phyloP scores from a whole-genome alignment of 1,140 invertebrate genomes.

The Charaxes varanes region DNA sequence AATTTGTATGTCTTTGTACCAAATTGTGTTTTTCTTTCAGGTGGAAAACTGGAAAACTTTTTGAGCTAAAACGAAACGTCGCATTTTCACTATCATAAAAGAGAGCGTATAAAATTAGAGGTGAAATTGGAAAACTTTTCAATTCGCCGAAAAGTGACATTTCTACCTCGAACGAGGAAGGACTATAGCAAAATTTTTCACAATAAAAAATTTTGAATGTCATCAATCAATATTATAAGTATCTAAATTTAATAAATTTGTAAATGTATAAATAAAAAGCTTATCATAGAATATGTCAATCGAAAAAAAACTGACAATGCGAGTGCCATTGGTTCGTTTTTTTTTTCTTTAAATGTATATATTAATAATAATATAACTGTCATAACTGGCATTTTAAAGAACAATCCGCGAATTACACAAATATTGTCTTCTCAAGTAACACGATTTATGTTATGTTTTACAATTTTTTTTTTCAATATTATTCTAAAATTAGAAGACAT shows the following conservation, averaged over 20 bases:
- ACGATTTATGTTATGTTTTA: no score
- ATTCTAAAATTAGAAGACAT: no score
- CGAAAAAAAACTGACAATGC: no score
- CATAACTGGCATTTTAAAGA: no score
- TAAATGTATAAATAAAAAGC: not conserved
- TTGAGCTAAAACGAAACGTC: constrained; percentile 33
- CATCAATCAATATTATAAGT: constrained; percentile 19
- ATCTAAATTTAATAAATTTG: not conserved
- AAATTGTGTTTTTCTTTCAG: constrained; percentile 50
- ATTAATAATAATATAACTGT: no score
- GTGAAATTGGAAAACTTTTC: constrained; percentile 51
- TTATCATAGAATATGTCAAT: constrained; percentile 3
- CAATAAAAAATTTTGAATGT: constrained; percentile 56
- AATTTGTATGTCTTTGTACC: constrained; percentile 69
- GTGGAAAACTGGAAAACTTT: constrained; percentile 42
- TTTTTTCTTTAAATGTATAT: no score
- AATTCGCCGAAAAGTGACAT: constrained; percentile 48
- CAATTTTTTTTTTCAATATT: no score
- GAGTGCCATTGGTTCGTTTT: no score
- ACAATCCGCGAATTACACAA: no score
- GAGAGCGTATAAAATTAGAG: constrained; percentile 27
- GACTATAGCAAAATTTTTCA: constrained; percentile 57
- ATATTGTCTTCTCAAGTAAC: no score
- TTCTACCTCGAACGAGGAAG: constrained; percentile 30
- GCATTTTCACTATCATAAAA: no score